Percentiles rank a stretch among this genome's conserved stretches.
These are phyloP conservation scores for Chaetophractus vellerosus DNA, from an alignment of 2,797 vertebrate genomes.

Conservation along the genomic window DNA sequence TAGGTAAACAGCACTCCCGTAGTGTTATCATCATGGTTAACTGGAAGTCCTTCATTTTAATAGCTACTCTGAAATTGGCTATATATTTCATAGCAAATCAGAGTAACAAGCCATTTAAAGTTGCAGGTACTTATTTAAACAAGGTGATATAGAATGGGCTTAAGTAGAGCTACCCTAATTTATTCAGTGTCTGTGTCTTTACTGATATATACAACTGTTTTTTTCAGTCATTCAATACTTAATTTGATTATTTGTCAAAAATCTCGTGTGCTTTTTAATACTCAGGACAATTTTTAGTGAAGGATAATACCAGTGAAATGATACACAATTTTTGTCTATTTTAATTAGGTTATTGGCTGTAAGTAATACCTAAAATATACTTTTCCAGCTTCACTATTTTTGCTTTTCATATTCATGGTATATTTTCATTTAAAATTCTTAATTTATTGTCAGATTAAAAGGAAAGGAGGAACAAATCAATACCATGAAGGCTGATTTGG, in stretches of 20 bases:
- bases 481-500: slow-evolving; percentile 92
- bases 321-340: background rate
- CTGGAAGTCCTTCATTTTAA: background rate
- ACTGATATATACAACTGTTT: background rate
- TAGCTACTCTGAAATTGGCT: slow-evolving; percentile 2
- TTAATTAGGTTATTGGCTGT: slow-evolving; percentile 16
- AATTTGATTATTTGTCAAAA: slow-evolving; percentile 33
- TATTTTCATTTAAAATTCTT: slow-evolving; percentile 69
- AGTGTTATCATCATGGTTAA: no score
- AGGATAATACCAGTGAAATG: background rate
- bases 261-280: slow-evolving; percentile 43
- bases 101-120: background rate
- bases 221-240: background rate
- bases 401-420: slow-evolving; percentile 49
- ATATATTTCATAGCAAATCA: background rate
- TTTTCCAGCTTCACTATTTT: slow-evolving; percentile 8
- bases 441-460: slow-evolving; percentile 90
- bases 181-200: background rate
- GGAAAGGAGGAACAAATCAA: slow-evolving; percentile 94
- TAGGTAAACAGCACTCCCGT: no score
- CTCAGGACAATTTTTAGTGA: slow-evolving; percentile 6
- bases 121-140: slow-evolving; percentile 32
- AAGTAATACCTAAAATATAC: slow-evolving; percentile 37
- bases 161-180: background rate
- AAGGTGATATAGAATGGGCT: background rate